Conservation (phyloP, 2,797 vertebrate genomes). For the Varecia variegata region DNA sequence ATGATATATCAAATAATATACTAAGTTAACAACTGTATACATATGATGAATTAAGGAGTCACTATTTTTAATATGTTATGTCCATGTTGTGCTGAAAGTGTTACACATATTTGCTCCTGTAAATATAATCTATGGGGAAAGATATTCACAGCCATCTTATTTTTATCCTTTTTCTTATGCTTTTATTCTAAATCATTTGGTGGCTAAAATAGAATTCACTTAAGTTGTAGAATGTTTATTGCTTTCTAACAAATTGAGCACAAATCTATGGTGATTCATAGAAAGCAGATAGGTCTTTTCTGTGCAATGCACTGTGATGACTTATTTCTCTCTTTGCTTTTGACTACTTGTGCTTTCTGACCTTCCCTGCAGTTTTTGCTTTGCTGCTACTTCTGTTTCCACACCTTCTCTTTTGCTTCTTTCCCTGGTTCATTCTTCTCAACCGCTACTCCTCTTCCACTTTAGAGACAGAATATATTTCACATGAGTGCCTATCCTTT, state of each 20-base stretch:
- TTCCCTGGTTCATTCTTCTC: background rate
- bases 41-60: background rate
- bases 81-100: background rate
- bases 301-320: background rate
- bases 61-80: background rate
- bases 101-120: background rate
- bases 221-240: background rate
- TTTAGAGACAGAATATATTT: conserved; percentile 19
- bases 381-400: background rate
- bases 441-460: background rate
- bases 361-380: background rate
- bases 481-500: background rate
- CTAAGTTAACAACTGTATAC: background rate
- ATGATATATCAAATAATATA: background rate
- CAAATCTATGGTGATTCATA: background rate
- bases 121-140: background rate
- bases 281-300: background rate
- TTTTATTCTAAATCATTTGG: background rate
- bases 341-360: background rate
- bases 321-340: background rate
- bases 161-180: background rate
- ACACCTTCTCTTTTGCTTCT: background rate
- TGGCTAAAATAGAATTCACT: background rate
- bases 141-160: background rate
- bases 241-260: background rate